Percentiles rank a stretch among this genome's conserved stretches.
Evolutionary conservation across 2,113 vertebrate species (phyloP).

Genomic region (Casuarius casuarius): DNA sequence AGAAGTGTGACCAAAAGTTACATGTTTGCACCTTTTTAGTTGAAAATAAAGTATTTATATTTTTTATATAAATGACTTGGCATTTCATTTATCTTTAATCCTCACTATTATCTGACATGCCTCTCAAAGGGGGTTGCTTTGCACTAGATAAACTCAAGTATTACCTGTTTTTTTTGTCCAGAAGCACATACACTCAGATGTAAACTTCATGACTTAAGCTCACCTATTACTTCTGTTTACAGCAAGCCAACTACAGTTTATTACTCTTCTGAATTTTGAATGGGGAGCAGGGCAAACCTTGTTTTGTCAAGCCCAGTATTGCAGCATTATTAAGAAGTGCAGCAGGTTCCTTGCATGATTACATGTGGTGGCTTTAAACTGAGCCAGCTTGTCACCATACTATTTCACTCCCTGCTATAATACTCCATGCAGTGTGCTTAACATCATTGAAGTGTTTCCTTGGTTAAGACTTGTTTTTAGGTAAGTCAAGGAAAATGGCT

Average conservation of each 20-base stretch:
- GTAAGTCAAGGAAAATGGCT: not conserved
- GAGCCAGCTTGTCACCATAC: not conserved
- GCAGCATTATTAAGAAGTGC: not conserved
- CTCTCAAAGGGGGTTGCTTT: not conserved
- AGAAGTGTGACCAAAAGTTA: constrained; percentile 99
- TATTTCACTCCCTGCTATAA: not conserved
- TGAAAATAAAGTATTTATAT: constrained; percentile 99
- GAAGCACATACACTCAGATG: not conserved
- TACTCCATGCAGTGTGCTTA: not conserved
- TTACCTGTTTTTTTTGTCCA: not conserved
- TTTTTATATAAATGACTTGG: constrained; percentile 92
- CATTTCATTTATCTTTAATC: constrained; percentile 51
- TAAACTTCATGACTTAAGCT: not conserved
- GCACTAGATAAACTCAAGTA: not conserved
- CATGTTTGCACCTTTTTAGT: constrained; percentile 99
- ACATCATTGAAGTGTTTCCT: not conserved
- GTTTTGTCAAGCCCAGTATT: not conserved
- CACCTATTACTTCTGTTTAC: not conserved
- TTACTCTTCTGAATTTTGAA: not conserved
- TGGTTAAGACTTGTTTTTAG: not conserved
- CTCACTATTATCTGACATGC: not conserved
- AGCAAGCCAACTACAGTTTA: not conserved
- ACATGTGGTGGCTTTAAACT: not conserved
- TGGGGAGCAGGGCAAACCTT: not conserved
- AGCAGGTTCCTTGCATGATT: not conserved